Evolutionary conservation across 2,797 vertebrate genomes (phyloP).

Genomic region (Halcyon smyrnensis): DNA sequence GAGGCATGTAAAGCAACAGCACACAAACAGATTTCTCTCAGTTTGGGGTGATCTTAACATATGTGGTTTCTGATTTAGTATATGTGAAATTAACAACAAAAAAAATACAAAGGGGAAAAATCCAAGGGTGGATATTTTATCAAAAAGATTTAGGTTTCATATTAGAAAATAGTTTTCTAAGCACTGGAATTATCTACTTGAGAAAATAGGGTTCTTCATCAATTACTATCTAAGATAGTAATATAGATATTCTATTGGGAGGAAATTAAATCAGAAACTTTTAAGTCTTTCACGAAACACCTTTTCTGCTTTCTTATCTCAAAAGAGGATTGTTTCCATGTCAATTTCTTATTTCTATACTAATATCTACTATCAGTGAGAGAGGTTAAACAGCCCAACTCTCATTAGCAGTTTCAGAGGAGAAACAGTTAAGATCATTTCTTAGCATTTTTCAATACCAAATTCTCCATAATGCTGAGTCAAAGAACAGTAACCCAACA

Average conservation of each 20-base stretch:
- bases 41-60: background rate
- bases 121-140: background rate
- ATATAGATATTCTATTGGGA: too few relatives aligned
- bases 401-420: background rate
- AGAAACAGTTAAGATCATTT: background rate
- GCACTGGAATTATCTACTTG: background rate
- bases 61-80: background rate
- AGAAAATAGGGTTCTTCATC: background rate
- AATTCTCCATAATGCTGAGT: background rate
- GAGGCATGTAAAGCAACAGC: background rate
- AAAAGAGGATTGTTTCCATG: too few relatives aligned
- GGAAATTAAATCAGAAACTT: too few relatives aligned
- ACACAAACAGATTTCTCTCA: background rate
- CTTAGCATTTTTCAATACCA: background rate
- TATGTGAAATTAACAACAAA: background rate
- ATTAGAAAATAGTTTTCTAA: background rate
- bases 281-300: too few relatives aligned
- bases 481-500: background rate
- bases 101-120: background rate
- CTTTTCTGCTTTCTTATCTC: too few relatives aligned
- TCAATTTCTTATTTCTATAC: too few relatives aligned
- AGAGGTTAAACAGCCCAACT: background rate
- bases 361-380: background rate
- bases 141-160: background rate
- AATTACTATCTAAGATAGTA: background rate